Base-by-base conservation (phyloP, 2,113 vertebrate genomes). In the Aspiorhynchus laticeps region DNA sequence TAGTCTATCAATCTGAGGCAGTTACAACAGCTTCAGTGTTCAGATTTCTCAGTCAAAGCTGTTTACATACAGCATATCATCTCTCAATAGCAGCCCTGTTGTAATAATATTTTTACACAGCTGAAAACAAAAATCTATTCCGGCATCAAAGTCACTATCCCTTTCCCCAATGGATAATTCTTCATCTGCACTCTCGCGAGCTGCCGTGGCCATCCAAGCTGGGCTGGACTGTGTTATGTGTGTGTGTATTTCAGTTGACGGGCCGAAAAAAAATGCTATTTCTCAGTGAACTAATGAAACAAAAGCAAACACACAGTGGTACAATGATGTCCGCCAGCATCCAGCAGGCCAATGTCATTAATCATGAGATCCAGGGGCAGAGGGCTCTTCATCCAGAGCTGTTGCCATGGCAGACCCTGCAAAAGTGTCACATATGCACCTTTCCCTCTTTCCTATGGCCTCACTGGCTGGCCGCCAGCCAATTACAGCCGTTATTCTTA, bases 401-500 rank as follows among this genome's bases (percentile, higher is more conserved):
- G 89, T 91, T 84, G 75, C 87, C 86, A 82, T 82, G 78, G 80
- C 65, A 85, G 83, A 65, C 61, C 78, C 86, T 46, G 82, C 85
- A 79, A 84, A 91, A 79, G 81, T 87, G 90, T 89, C 86, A 90
- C 69, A 85, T 88, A 79, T 89, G 83, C 89, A 87, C 73, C 88
- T 88, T 90, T 76, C 56, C 19, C 17, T 51, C 56, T 77, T 85
- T 48, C 65, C 86, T 59, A 74, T 73, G 87, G 84, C 56, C 78
- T 63, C 76, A 87, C 65, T 80, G 65, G 56, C 46, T 43, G 67
- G 46, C 81, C 17, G 38, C 88, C 84, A 92, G 80, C 84, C 87
- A 90, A 87, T 87, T 38, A 89, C 56, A 77, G 21, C 9, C n/a
- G 21, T 79, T 84, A 53, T 74, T 53, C 21, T n/a, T 69, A 36